A percentile compares a stretch with the other conserved stretches of the same genome.
Evolutionary conservation across 2,113 vertebrate species (phyloP).

Genomic region (Poecilia latipinna): DNA sequence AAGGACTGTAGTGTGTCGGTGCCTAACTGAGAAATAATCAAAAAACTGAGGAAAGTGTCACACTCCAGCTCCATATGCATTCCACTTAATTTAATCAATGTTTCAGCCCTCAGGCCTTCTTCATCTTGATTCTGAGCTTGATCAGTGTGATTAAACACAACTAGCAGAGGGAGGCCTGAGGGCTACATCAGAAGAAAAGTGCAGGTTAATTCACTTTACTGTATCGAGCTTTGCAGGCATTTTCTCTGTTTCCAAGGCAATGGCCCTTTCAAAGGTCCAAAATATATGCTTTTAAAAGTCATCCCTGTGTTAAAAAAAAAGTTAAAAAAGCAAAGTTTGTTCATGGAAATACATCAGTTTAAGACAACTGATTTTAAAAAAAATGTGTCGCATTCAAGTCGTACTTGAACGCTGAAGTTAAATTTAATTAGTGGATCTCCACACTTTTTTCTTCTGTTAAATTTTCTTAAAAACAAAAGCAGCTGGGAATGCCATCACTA

Average conservation of each 20-base stretch:
- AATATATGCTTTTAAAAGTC: not conserved
- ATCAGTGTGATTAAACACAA: constrained; percentile 5
- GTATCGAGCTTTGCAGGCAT: not conserved
- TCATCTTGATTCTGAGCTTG: constrained; percentile 1
- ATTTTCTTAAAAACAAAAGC: not conserved
- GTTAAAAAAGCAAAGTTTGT: not conserved
- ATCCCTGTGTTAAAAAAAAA: not conserved
- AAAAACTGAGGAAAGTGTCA: not conserved
- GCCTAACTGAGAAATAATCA: not conserved
- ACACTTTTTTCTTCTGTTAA: not conserved
- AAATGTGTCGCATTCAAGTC: not conserved
- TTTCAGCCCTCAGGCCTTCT: not conserved
- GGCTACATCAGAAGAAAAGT: constrained; percentile 6
- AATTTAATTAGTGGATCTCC: not conserved
- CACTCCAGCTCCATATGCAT: not conserved
- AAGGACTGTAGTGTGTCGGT: not conserved
- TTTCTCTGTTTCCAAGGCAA: not conserved
- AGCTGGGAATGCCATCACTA: not conserved
- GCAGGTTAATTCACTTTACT: constrained; percentile 3
- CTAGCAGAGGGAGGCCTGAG: constrained; percentile 4
- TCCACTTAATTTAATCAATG: constrained; percentile 11
- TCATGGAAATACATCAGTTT: not conserved
- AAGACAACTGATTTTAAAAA: constrained; percentile 12
- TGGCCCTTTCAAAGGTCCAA: not conserved
- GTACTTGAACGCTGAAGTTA: not conserved